Base-by-base conservation (phyloP, 2,113 vertebrate species). In the Lepisosteus osseus region DNA sequence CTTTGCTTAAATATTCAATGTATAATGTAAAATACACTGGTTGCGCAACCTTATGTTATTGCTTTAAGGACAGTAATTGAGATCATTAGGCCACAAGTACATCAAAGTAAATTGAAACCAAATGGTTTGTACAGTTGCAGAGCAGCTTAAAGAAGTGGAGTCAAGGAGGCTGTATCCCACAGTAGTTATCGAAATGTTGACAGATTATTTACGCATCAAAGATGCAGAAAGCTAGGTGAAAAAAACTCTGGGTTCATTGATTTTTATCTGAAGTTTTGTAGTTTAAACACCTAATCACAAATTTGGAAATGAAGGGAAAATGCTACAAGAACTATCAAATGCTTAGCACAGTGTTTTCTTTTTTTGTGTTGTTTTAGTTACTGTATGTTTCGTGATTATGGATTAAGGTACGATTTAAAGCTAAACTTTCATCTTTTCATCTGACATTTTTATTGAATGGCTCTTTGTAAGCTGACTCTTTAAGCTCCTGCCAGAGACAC, bases 371-470 rank as follows among this genome's bases (percentile, higher is more conserved):
- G 72, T 51, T 13, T 76, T 74, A 29, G 57, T 59, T 68, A 76
- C 57, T 44, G 29, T 66, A 71, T 71, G 77, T 81, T 83, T 75
- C 70, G 74, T 57, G 70, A 66, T 29, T 64, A 43, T n/a, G 72
- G 77, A 82, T 69, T 51, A 51, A 68, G 57, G 56, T 42, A 64
- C n/a, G 51, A 67, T 65, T 64, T 70, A 68, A 76, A 79, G 77
- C 57, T 11, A 9, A 81, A 83, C 69, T 45, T 79, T 72, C 81
- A 85, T 86, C 83, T 84, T 89, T 88, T 84, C 77, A 83, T 87
- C 84, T 87, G 84, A 84, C 77, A 64, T 86, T 88, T 91, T 90
- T 87, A 90, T 88, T 88, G 82, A 86, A 88, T 83, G 77, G 56
- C 72, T 83, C 85, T 86, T 76, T 77, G 71, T 79, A 77, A 73